Evolutionary conservation across 2,797 vertebrate species (phyloP).

Genomic region (Poliocrania exsul): DNA sequence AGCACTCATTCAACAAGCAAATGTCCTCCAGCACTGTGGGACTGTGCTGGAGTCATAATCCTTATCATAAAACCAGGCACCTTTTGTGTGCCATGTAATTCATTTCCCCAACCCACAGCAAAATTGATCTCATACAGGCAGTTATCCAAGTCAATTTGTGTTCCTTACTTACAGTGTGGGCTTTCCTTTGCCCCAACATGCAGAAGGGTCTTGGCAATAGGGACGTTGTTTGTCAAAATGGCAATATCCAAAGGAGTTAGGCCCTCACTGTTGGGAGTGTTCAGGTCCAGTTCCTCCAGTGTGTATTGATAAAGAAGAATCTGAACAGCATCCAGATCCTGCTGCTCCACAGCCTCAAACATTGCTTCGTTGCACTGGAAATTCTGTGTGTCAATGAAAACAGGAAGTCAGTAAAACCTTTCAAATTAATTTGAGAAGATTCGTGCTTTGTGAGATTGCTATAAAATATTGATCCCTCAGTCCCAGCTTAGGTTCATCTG

Average conservation of each 20-base stretch:
- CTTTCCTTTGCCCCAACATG: conserved; percentile 91
- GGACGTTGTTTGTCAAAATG: conserved; percentile 93
- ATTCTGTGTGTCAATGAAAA: conserved; percentile 75
- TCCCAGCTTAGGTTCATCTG: neutral
- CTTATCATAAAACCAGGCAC: neutral
- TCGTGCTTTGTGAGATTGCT: neutral
- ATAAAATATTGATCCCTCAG: neutral
- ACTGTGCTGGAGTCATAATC: neutral
- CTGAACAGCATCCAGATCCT: conserved; percentile 93
- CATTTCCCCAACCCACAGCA: neutral
- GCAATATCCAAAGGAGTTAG: conserved; percentile 93
- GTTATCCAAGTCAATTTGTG: neutral
- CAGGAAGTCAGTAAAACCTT: neutral
- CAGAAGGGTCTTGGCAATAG: conserved; percentile 90
- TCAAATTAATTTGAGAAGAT: neutral
- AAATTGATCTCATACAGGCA: neutral
- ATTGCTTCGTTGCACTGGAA: conserved; percentile 91
- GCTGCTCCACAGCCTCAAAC: conserved; percentile 95
- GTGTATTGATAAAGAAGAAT: conserved; percentile 91
- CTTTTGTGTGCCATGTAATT: neutral
- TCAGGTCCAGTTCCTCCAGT: conserved; percentile 92
- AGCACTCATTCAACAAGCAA: neutral
- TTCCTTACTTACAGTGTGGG: conserved; percentile 90
- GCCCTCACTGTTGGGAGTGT: conserved; percentile 92
- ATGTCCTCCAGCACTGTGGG: neutral